These are phyloP conservation scores for Apantesis nais DNA, from an alignment of 2,888 invertebrate genomes.

Conservation along the genomic window DNA sequence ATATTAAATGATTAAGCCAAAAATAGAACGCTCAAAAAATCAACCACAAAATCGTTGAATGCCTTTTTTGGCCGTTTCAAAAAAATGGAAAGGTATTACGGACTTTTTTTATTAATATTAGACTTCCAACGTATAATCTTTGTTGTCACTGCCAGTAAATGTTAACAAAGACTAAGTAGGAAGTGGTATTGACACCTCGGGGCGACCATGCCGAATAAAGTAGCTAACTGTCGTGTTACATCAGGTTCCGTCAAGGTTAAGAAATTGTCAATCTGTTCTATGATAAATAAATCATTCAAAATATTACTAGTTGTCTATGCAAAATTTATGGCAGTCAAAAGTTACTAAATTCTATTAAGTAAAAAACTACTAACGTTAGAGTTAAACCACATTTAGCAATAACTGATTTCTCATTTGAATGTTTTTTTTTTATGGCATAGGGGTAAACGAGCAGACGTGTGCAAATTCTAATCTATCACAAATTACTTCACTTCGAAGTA, in stretches of 20 bases:
- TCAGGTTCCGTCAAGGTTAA: not conserved
- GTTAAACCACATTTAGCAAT: no score
- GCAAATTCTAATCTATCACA: not conserved
- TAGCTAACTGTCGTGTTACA: not conserved
- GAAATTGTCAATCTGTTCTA: not conserved
- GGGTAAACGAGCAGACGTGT: no score
- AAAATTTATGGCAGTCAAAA: no score
- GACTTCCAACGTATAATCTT: not conserved
- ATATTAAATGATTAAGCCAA: no score
- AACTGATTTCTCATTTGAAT: no score
- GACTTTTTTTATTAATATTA: not conserved
- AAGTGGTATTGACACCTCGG: not conserved
- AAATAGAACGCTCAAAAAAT: no score
- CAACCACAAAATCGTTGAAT: not conserved
- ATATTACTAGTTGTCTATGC: not conserved
- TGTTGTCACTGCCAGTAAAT: not conserved
- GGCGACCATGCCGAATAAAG: not conserved
- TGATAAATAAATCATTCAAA: not conserved
- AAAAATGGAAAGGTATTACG: not conserved
- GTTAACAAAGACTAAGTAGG: not conserved
- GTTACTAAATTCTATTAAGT: not conserved
- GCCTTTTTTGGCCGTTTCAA: not conserved
- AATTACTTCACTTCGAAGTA: not conserved
- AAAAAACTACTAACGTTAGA: not conserved
- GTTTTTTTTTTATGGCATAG: no score